Evolutionary conservation across 2,113 vertebrate genomes (phyloP).

Genomic region (Oncorhynchus gorbuscha): DNA sequence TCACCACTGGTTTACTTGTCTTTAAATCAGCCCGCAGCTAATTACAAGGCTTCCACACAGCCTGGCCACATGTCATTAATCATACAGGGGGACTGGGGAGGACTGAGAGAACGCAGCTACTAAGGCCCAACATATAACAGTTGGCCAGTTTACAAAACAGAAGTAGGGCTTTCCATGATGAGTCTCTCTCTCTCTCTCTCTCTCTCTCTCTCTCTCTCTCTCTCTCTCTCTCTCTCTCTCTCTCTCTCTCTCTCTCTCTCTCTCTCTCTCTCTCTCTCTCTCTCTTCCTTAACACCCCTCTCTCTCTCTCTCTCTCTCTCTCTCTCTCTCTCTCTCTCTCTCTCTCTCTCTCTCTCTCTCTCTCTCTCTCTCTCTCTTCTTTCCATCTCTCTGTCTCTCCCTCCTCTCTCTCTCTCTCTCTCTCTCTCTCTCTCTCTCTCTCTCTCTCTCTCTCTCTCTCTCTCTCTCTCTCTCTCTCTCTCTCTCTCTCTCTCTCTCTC

Average conservation of each 20-base stretch:
- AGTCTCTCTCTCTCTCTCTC: constrained; percentile 56
- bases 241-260: neutral
- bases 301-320: constrained; percentile 19
- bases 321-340: constrained; percentile 5
- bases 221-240: constrained; percentile 48
- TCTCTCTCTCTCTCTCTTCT: constrained; percentile 32
- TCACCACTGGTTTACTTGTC: constrained; percentile 84
- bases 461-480: constrained; percentile 25
- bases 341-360: constrained; percentile 30
- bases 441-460: constrained; percentile 38
- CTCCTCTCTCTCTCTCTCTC: too few species aligned
- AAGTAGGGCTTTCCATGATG: constrained; percentile 79
- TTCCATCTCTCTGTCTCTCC: neutral
- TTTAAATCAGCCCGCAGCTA: constrained; percentile 91
- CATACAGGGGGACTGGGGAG: constrained; percentile 70
- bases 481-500: constrained; percentile 21
- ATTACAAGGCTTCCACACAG: constrained; percentile 86
- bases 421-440: too few species aligned
- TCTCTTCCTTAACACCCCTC: neutral
- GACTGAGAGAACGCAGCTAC: constrained; percentile 70
- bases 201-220: neutral
- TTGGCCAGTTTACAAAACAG: constrained; percentile 69
- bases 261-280: constrained; percentile 28
- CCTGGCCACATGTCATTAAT: constrained; percentile 88
- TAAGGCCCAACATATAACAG: too few species aligned